Conservation (phyloP, 35 echinoderm and acorn worm species). For the Acanthaster planci region DNA sequence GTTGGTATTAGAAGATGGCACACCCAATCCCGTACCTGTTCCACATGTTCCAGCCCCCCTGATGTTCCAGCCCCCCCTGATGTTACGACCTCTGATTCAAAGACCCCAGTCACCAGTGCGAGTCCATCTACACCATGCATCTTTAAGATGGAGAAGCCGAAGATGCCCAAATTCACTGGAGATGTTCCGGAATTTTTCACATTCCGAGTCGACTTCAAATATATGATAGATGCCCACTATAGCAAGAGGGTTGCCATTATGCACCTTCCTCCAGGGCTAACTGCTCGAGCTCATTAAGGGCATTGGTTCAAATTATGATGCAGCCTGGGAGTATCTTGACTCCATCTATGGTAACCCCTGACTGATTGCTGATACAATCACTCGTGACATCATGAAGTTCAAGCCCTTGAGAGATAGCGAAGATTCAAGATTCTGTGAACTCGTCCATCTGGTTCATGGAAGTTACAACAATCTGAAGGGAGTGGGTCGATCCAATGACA, state of each 20-base stretch:
- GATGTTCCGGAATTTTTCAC: conserved; percentile 35
- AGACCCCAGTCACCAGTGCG: too few species aligned
- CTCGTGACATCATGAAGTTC: conserved; percentile 63
- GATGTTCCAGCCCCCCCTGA: too few species aligned
- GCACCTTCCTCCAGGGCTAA: conserved; percentile 40
- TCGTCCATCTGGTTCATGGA: conserved; percentile 53
- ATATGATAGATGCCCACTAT: conserved; percentile 32
- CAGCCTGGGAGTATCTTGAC: conserved; percentile 73
- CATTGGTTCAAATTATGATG: conserved; percentile 58
- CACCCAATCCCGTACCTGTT: too few species aligned
- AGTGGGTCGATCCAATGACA: conserved; percentile 38
- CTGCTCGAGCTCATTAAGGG: conserved; percentile 59
- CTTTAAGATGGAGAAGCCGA: conserved; percentile 60
- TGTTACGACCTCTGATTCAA: too few species aligned
- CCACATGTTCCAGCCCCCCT: too few species aligned
- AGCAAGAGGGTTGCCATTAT: conserved; percentile 53
- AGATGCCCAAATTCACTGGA: conserved; percentile 62
- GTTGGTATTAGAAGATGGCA: too few species aligned
- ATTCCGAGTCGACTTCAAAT: conserved; percentile 48
- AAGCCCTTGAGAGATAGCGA: conserved; percentile 41
- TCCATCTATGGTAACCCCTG: conserved; percentile 65
- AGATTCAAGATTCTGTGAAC: conserved; percentile 50
- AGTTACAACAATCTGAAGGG: conserved; percentile 72
- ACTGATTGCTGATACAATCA: conserved; percentile 55
- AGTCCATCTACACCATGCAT: not conserved